A percentile compares a stretch with the other conserved stretches of the same genome.
These are phyloP conservation scores for Callyntrura sp. DNA, from an alignment of 2,888 invertebrate species.

Conservation along the genomic window DNA sequence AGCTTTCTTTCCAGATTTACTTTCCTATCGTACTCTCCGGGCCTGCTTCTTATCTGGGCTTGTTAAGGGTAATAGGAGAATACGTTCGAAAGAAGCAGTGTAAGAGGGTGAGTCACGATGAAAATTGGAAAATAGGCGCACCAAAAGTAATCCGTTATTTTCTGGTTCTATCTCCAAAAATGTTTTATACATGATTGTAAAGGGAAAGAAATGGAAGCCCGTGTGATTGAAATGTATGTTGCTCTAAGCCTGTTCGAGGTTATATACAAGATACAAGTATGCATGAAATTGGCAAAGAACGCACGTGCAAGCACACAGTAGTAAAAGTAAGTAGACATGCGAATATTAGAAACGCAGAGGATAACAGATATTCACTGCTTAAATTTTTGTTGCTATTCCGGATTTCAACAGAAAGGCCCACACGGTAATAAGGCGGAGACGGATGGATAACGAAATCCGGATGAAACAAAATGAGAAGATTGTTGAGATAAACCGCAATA, in stretches of 20 bases:
- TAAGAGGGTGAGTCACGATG: too few relatives aligned
- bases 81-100: too few relatives aligned
- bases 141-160: too few relatives aligned
- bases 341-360: neutral
- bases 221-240: too few relatives aligned
- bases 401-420: conserved; percentile 15
- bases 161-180: conserved; percentile 20
- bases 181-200: conserved; percentile 44
- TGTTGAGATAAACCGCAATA: conserved; percentile 33
- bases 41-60: conserved; percentile 30
- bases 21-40: conserved; percentile 49
- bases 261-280: neutral
- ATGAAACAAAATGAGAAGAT: conserved; percentile 41
- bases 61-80: too few relatives aligned
- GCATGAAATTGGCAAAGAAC: neutral
- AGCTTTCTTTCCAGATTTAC: conserved; percentile 25
- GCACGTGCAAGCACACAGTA: conserved; percentile 28
- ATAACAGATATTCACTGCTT: conserved; percentile 5
- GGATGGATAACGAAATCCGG: conserved; percentile 39
- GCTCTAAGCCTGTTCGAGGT: neutral
- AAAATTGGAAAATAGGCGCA: too few relatives aligned
- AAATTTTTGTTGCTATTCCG: neutral
- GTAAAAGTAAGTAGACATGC: too few relatives aligned
- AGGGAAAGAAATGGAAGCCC: conserved; percentile 14
- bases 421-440: conserved; percentile 14